These are phyloP conservation scores for Sterna hirundo DNA, from an alignment of 2,113 vertebrate species.

Conservation along the genomic window DNA sequence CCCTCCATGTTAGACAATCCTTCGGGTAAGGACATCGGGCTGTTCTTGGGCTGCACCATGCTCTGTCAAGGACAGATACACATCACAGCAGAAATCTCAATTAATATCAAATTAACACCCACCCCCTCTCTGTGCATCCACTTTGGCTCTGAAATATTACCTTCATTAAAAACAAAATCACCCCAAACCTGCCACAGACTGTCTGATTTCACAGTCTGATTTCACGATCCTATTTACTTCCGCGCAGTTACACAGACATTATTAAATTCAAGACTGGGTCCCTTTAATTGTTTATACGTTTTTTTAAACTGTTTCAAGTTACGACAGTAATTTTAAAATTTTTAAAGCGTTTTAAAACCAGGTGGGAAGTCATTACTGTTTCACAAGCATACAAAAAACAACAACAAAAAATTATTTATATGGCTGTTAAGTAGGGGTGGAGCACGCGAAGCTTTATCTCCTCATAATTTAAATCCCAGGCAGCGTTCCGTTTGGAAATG, in stretches of 20 bases:
- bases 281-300: background rate
- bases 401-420: background rate
- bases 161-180: no score
- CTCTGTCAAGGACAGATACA: background rate
- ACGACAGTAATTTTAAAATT: background rate
- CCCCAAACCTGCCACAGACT: background rate
- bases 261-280: background rate
- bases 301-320: background rate
- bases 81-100: background rate
- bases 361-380: background rate
- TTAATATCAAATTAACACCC: background rate
- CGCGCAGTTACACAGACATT: fast-evolving
- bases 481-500: background rate
- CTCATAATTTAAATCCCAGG: constrained; percentile 13
- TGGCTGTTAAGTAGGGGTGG: background rate
- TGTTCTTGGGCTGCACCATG: no score
- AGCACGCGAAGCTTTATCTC: background rate
- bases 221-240: background rate
- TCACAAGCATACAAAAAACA: background rate
- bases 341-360: background rate
- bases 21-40: background rate
- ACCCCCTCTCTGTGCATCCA: background rate
- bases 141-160: background rate
- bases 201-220: background rate
- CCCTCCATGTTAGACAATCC: fast-evolving